Evolutionary conservation across 2,797 vertebrate genomes (phyloP).

Genomic region (Pseudochaenichthys georgianus): DNA sequence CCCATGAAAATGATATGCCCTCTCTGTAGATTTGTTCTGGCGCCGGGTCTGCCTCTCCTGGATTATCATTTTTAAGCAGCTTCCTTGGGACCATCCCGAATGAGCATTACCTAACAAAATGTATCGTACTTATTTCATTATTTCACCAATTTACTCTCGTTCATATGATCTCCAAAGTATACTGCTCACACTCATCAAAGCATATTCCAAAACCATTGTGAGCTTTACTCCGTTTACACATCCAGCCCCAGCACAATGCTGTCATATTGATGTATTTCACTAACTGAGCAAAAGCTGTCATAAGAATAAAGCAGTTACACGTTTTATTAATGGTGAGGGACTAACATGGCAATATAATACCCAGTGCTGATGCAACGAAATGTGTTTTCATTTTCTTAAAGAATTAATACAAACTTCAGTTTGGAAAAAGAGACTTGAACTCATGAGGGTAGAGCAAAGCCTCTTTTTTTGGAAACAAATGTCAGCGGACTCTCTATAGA

Average conservation of each 20-base stretch:
- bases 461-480: constrained; percentile 11
- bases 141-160: constrained; percentile 67
- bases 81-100: constrained; percentile 84
- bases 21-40: too few species aligned
- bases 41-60: constrained; percentile 75
- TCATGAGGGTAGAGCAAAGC: constrained; percentile 8
- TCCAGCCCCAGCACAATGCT: constrained; percentile 7
- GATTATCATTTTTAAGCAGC: constrained; percentile 89
- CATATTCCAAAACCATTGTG: constrained; percentile 27
- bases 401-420: constrained; percentile 43
- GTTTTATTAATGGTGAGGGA: constrained; percentile 45
- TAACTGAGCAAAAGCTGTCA: constrained; percentile 12
- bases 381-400: constrained; percentile 40
- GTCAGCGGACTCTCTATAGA: constrained; percentile 45
- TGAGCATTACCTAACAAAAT: constrained; percentile 66
- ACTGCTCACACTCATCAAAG: constrained; percentile 17
- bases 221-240: constrained; percentile 13
- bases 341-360: constrained; percentile 24
- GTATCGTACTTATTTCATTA: constrained; percentile 63
- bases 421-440: constrained; percentile 20
- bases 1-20: too few species aligned
- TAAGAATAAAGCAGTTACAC: constrained; percentile 24
- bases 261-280: constrained; percentile 16
- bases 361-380: constrained; percentile 19
- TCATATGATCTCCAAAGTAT: constrained; percentile 46